These are phyloP conservation scores for Cyclopterus lumpus DNA, from an alignment of 2,797 vertebrate genomes.

Conservation along the genomic window DNA sequence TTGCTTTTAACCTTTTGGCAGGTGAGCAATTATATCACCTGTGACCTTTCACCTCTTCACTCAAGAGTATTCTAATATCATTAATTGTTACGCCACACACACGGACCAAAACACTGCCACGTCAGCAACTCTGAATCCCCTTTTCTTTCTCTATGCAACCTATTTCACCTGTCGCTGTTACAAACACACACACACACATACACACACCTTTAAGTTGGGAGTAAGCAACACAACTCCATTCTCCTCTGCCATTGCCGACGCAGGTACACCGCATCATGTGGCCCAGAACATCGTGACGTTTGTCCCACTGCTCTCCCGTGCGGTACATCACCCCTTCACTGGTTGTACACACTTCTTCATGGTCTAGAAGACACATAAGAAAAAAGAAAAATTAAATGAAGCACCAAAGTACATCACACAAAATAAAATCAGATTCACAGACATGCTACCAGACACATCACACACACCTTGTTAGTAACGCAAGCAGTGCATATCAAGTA, in stretches of 20 bases:
- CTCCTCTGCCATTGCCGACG: slow-evolving; percentile 94
- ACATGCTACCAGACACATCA: neutral
- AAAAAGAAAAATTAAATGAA: too few relatives aligned
- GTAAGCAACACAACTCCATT: slow-evolving; percentile 96
- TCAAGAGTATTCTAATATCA: slow-evolving; percentile 31
- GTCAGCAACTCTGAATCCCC: neutral
- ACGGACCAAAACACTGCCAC: neutral
- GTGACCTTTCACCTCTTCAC: slow-evolving; percentile 63
- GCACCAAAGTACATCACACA: neutral
- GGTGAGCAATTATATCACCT: slow-evolving; percentile 36
- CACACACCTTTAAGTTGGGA: slow-evolving; percentile 93
- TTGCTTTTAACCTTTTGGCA: slow-evolving; percentile 41
- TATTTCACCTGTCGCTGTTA: neutral
- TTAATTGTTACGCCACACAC: slow-evolving; percentile 21
- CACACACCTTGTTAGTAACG: neutral
- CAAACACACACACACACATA: neutral
- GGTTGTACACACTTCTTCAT: slow-evolving; percentile 96
- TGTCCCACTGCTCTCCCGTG: slow-evolving; percentile 98
- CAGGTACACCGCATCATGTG: slow-evolving; percentile 99
- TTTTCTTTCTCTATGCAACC: neutral
- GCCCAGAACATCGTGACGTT: slow-evolving; percentile 91
- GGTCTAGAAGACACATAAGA: slow-evolving; percentile 79
- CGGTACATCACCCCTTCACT: slow-evolving; percentile 95
- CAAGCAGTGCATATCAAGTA: neutral
- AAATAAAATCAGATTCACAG: neutral